Evolutionary conservation across 1,140 invertebrate genomes (phyloP).

Genomic region (Conus betulinus): DNA sequence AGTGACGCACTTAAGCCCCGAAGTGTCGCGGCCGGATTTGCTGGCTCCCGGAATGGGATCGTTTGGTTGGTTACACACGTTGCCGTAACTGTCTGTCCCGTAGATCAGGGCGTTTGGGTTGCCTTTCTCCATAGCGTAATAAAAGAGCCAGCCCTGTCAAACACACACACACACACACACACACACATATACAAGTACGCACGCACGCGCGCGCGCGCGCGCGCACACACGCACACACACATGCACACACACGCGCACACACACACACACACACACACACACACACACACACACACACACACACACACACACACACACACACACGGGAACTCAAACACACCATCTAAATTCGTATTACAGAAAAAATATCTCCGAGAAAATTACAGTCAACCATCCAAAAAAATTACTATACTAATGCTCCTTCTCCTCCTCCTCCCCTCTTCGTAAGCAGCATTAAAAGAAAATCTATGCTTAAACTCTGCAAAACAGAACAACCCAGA

Average conservation of each 20-base stretch:
- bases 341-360: too few species aligned
- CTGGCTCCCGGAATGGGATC: conserved; percentile 64
- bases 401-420: too few species aligned
- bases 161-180: conserved; percentile 13
- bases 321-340: too few species aligned
- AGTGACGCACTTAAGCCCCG: conserved; percentile 75
- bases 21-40: conserved; percentile 78
- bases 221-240: not conserved
- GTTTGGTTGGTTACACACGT: conserved; percentile 81
- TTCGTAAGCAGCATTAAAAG: too few species aligned
- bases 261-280: too few species aligned
- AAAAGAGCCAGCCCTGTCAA: conserved; percentile 61
- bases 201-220: not conserved
- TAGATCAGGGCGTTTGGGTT: conserved; percentile 79
- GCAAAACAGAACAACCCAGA: too few species aligned
- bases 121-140: conserved; percentile 78
- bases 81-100: conserved; percentile 83
- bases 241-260: not conserved
- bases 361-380: too few species aligned
- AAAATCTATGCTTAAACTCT: too few species aligned
- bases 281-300: too few species aligned
- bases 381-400: too few species aligned
- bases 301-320: too few species aligned
- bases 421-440: too few species aligned
- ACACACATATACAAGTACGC: not conserved